Percentiles rank a stretch among this genome's conserved stretches.
These are phyloP conservation scores for Eurosta solidaginis DNA, from an alignment of 1,140 invertebrate species.

Conservation along the genomic window DNA sequence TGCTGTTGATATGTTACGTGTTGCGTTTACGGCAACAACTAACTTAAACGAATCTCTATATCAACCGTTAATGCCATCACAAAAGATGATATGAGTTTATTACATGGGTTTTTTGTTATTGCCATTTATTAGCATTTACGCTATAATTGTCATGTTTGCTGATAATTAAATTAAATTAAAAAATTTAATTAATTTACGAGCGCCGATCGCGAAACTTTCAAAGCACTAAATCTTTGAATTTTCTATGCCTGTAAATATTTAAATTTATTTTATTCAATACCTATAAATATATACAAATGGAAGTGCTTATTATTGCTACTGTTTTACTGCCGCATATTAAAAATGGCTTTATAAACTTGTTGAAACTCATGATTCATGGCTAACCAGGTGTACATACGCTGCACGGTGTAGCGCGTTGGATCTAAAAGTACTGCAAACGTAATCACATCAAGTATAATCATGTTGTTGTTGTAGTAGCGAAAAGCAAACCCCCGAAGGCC, in stretches of 20 bases:
- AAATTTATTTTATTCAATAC: neutral
- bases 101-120: neutral
- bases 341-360: no score
- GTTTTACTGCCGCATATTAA: neutral
- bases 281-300: neutral
- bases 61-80: neutral
- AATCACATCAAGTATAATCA: no score
- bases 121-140: neutral
- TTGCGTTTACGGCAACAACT: neutral
- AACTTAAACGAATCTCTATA: neutral
- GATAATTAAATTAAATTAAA: conserved; percentile 20
- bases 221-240: neutral
- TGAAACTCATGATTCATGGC: no score
- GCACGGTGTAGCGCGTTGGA: no score
- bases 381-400: no score
- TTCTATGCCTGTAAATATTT: neutral
- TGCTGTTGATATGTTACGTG: neutral
- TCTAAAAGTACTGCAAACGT: no score
- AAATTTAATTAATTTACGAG: conserved; percentile 1
- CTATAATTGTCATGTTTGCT: conserved; percentile 19
- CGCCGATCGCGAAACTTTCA: neutral
- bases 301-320: neutral
- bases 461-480: no score
- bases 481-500: no score
- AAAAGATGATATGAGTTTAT: neutral